Percentiles rank a stretch among this genome's conserved stretches.
phyloP scores from a whole-genome alignment of 1,140 invertebrate species.

The Drosophila mayri region DNA sequence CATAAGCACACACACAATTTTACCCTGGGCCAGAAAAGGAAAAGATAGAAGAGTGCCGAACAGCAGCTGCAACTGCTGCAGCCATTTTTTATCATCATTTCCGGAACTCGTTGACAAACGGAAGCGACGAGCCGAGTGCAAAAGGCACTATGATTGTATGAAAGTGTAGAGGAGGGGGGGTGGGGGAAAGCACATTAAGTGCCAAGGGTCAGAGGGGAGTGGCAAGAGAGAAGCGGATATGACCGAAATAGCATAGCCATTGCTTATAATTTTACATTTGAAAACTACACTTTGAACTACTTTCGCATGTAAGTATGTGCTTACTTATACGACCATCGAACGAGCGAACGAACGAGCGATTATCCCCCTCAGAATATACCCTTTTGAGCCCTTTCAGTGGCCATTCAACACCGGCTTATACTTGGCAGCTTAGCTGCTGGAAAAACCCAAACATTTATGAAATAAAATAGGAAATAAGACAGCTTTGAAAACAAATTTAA shows the following conservation, averaged over 20 bases:
- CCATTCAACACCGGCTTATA: background rate
- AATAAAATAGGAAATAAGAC: background rate
- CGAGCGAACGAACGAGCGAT: slow-evolving; percentile 34
- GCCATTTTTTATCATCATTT: slow-evolving; percentile 83
- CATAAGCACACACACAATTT: slow-evolving; percentile 34
- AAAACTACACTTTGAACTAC: slow-evolving; percentile 71
- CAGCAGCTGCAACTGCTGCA: slow-evolving; percentile 60
- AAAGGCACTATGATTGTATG: slow-evolving; percentile 39
- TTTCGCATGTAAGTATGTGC: slow-evolving; percentile 58
- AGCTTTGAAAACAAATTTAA: background rate
- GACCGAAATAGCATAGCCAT: slow-evolving; percentile 73
- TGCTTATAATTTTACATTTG: slow-evolving; percentile 76
- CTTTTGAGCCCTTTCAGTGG: background rate
- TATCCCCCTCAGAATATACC: slow-evolving; percentile 17
- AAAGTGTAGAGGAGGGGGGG: slow-evolving; percentile 1
- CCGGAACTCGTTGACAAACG: slow-evolving; percentile 83
- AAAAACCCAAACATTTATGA: background rate
- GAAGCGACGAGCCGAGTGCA: slow-evolving; percentile 76
- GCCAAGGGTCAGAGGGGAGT: slow-evolving; percentile 1
- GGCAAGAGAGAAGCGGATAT: slow-evolving; percentile 49
- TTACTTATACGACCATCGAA: slow-evolving; percentile 53
- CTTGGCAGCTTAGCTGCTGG: background rate
- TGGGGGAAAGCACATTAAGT: slow-evolving; percentile 19
- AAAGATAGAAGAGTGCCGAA: slow-evolving; percentile 42
- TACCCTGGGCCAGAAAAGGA: background rate